Base-by-base conservation (phyloP, 35 echinoderm and acorn worm species). In the Holothuria glaberrima region DNA sequence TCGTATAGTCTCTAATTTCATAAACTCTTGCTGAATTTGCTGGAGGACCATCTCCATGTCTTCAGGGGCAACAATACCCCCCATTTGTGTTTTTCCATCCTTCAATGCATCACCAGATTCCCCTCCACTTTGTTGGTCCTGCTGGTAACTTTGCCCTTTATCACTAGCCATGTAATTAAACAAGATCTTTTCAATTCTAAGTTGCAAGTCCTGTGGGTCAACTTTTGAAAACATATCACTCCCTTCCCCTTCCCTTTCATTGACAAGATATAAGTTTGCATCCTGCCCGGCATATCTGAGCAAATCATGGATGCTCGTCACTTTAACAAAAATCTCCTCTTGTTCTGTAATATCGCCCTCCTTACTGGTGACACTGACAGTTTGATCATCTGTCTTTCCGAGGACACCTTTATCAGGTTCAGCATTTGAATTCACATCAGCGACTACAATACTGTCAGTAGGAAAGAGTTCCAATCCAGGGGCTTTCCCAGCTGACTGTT, bases 1-100 rank as follows among this genome's bases (percentile, higher is more conserved):
- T 79, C 85, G 70, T 54, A 88, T 26, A 65, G 70, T 88, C 30
- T 92, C 91, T 66, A 88, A 71, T 62, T 88, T 88, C 83, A 92
- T 88, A 70, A 92, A 92, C 67, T 92, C 90, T 13, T 92, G 65
- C 56, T 92, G 80, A 71, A 92, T 92, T 86, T 92, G 38, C 22
- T 86, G 30, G 12, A 92, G 28, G 26, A 86, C 50, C 36, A 60
- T 20, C 46, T 72, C 68, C 86, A 58, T 72, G 48, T 72, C 82
- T 85, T 82, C 66, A 12, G 82, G 80, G 24, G 80, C 80, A 19
- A 84, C 80, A 6, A 61, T 86, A 25, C 82, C 69, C 50, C 33
- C 54, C 32, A 25, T 36, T 36, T 21, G 58, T 19, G 48, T 56
- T 7, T 19, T 82, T 19, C 30, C 61, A 36, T 91, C 93, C 16